Conservation (phyloP, 2,888 invertebrate species). For the Drosophila robusta region DNA sequence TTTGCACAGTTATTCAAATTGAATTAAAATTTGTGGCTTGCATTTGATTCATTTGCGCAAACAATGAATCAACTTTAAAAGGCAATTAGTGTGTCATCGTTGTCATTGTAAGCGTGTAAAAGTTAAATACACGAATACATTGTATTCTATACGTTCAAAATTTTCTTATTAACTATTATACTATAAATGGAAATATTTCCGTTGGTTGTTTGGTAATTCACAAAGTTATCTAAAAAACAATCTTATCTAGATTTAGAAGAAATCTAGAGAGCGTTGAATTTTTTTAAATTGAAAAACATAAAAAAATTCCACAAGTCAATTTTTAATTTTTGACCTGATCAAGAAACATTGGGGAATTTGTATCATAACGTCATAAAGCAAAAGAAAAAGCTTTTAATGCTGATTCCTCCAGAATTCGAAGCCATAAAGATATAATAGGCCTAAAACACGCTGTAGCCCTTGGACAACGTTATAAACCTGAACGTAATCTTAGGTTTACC, state of each 20-base stretch:
- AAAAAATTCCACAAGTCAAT: too few relatives aligned
- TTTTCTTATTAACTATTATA: too few relatives aligned
- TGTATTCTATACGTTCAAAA: neutral
- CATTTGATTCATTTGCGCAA: conserved; percentile 52
- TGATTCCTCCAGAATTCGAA: conserved; percentile 29
- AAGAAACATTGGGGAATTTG: neutral
- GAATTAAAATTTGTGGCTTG: conserved; percentile 61
- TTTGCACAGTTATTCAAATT: conserved; percentile 65
- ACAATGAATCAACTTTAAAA: conserved; percentile 42
- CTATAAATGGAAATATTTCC: neutral
- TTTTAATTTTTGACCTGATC: neutral
- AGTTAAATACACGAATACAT: neutral
- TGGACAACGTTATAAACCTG: conserved; percentile 42
- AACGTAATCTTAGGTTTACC: conserved; percentile 9
- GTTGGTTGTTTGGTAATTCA: conserved; percentile 3
- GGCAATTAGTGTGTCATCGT: conserved; percentile 47
- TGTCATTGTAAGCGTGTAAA: neutral
- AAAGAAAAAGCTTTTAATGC: conserved; percentile 12
- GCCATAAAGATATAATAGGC: conserved; percentile 27
- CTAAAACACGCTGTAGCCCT: conserved; percentile 13
- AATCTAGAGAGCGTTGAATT: too few relatives aligned
- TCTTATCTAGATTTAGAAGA: too few relatives aligned
- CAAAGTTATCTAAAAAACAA: neutral
- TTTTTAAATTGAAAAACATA: neutral
- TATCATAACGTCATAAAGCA: neutral